Evolutionary conservation across 2,888 invertebrate species (phyloP), one percentile per base, ranked within the genome.

Genomic region (Anodontia alba): DNA sequence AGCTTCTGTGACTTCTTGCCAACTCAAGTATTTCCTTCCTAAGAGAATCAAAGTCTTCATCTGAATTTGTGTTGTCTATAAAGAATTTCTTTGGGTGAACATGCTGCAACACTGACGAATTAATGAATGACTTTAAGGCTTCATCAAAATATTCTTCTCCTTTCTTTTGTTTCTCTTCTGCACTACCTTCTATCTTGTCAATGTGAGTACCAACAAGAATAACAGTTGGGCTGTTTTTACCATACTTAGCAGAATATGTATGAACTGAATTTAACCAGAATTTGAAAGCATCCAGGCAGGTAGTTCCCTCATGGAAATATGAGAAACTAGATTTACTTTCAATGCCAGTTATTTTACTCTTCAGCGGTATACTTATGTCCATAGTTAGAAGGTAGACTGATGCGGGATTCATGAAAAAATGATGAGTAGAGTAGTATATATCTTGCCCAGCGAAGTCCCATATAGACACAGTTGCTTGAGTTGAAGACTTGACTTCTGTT

Each of bases 191-290:
- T 26, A 84, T 33, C 15, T 74, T 49, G 46, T 84, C 84, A 49
- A 78, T 84, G 43, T 76, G 76, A 33, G 84, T 84, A 2, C 78
- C 84, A 20, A 84, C 78, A 31, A 84, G 76, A 23, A 84, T 78
- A 26, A 84, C 78, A 23, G 46, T 72, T 46, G 84, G 84, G 15
- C 74, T 62, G 1, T 66, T 36, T 12, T 76, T 38, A 20, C 46
- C 29, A 42, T 51, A 23, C 26, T 43, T 46, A 23, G 23, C 31
- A 23, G 73, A 31, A 29, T 84, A 84, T 76, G 78, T 84, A 66
- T 84, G 78, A 33, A 84, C 78, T 20, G 78, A 76, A 42, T 77
- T 73, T 7, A 84, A 73, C 84, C 84, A 84, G 62, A 84, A 84
- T 72, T 81, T 78, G 36, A 84, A 81, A n/a, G 78, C 84, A 67